Evolutionary conservation across 2,113 vertebrate species (phyloP), one percentile per base, ranked within the genome.

Genomic region (Tachysurus vachellii): DNA sequence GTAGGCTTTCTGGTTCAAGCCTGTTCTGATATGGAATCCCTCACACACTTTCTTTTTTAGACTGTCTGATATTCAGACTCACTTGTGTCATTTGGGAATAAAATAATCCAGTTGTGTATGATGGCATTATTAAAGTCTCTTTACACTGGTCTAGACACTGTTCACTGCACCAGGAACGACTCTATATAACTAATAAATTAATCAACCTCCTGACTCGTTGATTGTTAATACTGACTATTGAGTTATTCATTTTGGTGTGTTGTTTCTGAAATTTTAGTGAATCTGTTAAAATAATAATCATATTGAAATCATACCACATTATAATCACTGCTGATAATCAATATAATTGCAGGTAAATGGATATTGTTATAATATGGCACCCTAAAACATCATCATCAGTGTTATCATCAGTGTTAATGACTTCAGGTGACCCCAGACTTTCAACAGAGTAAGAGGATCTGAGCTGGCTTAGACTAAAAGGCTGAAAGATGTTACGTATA

Each of bases 41-140:
- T 56, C 14, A 73, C 21, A 57, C 54, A 42, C 53, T 26, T 2
- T 7, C 5, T 80, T 86, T 86, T 79, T 66, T 54, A 86, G 84
- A 71, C 26, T 56, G 82, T 84, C 82, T 50, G 47, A 26, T 57
- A n/a, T 50, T 56, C n/a, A 54, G 77, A 57, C 53, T 80, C 54
- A 80, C 11, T 36, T 50, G 47, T 53, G 47, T 26, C n/a, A 36
- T 36, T 54, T 56, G 14, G 16, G 76, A 81, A 81, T 81, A 81
- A 36, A 59, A 11, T 61, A 59, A 42, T 61, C 56, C n/a, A 59
- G 54, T 12, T 81, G 56, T 36, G 56, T 36, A 59, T 81, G 31
- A 12, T 81, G 56, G 28, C 56, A 81, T 11, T 6, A 42, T 81
- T 59, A 59, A 31, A 81, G 13, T 54, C 26, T 28, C 26, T 42